Conservation (phyloP, 30 jellyfish, hydroid and myxozoan species). For the Aurelia aurita complex sp. Pacific region DNA sequence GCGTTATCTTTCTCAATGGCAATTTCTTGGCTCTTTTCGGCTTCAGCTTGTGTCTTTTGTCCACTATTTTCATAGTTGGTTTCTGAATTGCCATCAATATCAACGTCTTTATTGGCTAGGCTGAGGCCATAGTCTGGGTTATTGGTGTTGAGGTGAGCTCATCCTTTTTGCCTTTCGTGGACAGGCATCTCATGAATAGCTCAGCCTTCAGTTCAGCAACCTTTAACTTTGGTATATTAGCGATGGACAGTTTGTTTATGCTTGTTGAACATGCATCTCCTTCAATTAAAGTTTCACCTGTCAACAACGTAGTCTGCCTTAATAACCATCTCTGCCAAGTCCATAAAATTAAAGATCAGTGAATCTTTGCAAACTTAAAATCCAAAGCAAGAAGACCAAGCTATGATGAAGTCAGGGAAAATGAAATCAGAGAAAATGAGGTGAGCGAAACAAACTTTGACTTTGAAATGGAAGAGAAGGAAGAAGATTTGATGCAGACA, state of each 20-base stretch:
- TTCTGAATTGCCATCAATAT: background rate
- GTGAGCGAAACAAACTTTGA: background rate
- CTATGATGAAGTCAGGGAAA: background rate
- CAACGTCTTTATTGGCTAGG: too few relatives aligned
- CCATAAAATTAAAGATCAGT: background rate
- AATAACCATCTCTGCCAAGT: background rate
- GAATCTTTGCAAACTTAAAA: background rate
- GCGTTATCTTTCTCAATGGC: slow-evolving; percentile 6
- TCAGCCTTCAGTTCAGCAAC: too few relatives aligned
- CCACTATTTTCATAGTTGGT: slow-evolving; percentile 3
- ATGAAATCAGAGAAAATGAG: too few relatives aligned
- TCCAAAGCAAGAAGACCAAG: background rate
- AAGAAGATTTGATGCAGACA: background rate
- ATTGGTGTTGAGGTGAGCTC: too few relatives aligned
- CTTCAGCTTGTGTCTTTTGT: slow-evolving; percentile 10
- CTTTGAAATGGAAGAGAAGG: background rate
- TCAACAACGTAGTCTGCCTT: background rate
- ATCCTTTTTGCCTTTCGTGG: too few relatives aligned
- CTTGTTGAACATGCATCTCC: too few relatives aligned
- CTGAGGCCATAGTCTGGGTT: too few relatives aligned
- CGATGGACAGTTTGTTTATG: too few relatives aligned
- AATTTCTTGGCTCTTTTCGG: slow-evolving; percentile 12
- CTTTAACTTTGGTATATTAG: too few relatives aligned
- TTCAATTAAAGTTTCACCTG: background rate
- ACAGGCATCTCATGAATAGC: too few relatives aligned